Base-by-base conservation (phyloP, 2,113 vertebrate genomes). In the Apteryx mantelli region DNA sequence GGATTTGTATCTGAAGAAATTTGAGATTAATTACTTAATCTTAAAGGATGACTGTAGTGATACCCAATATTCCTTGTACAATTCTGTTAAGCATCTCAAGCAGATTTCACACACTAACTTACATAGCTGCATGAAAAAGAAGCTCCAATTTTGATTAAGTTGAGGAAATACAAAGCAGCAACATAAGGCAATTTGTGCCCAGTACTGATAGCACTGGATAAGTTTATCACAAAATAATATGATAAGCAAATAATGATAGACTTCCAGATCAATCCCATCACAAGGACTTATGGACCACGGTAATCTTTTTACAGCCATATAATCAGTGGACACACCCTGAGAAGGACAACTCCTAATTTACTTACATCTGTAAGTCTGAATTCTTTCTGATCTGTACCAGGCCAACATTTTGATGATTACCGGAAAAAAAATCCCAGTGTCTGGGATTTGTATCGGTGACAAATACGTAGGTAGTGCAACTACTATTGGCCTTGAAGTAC, bases 261-360 rank as follows among this genome's bases (percentile, higher is more conserved):
- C 42, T 52, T 48, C 20, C 50, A 91, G 76, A 21, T 64, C 73
- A 85, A 55, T 36, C 84, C 55, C 40, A 70, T 68, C 11, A 56
- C 63, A 38, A 93, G 14, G 46, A 78, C 65, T 66, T 56, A 53
- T 4, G 65, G 34, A 65, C 8, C 16, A 48, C 18, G 32, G 55
- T 87, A 92, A 85, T 85, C 61, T 75, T 91, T 85, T 82, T 58
- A 93, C 16, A 89, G n/a, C 32, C 79, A 32, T 87, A 25, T 76
- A 85, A 40, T 58, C 42, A 91, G 85, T 80, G 16, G 22, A 61
- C 66, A 89, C 40, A 77, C 7, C 13, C 24, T 5, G 28, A 86
- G 52, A 22, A 85, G 36, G 16, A 52, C 52, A 84, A 78, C 26
- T 96, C 32, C 63, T 55, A 34, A 38, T 82, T 77, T 75, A 83